Evolutionary conservation across 2,113 vertebrate genomes (phyloP), one percentile per base, ranked within the genome.

Genomic region (Asarcornis scutulata): DNA sequence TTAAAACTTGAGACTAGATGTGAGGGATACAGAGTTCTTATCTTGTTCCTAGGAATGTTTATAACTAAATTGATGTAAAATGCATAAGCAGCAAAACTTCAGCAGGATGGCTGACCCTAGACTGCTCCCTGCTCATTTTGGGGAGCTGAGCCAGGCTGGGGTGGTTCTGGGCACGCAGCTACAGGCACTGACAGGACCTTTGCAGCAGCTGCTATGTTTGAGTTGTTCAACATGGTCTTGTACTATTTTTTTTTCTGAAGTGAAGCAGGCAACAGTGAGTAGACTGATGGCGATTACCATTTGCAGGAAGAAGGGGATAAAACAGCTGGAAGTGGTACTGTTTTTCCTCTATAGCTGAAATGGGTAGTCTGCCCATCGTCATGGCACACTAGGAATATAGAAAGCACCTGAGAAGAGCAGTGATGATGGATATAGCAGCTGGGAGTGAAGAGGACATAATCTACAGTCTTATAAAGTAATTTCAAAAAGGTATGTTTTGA

Each of bases 321-420:
- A 23, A 16, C 3, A 66, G 50, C 23, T 86, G 31, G 27, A 86
- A 83, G 32, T 23, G 9, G 13, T 9, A 44, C 3, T 73, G 9
- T 21, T 69, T 69, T 69, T 55, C 44, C 82, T 71, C 67, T 38
- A 40, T 17, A 36, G 67, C 46, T 71, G 32, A 22, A 38, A 23
- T 71, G 52, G 17, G 29, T 5, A 16, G 26, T 15, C 23, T 56
- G 58, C 31, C 77, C 17, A 44, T 67, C 15, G 32, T 67, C 67
- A 31, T 1, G 21, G 77, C 32, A 26, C 13, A 9, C 4, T 36
- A 23, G 6, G 14, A 6, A 31, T 4, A 22, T 0, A 48, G 46
- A 20, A 48, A 48, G 46, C 20, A 48, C 20, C 46, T 34, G 58
- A 59, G 25, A 23, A 42, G 23, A 66, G 50, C 38, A 82, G 50